These are phyloP conservation scores for Drosophila bunnanda DNA, from an alignment of 2,888 invertebrate species.

Conservation along the genomic window DNA sequence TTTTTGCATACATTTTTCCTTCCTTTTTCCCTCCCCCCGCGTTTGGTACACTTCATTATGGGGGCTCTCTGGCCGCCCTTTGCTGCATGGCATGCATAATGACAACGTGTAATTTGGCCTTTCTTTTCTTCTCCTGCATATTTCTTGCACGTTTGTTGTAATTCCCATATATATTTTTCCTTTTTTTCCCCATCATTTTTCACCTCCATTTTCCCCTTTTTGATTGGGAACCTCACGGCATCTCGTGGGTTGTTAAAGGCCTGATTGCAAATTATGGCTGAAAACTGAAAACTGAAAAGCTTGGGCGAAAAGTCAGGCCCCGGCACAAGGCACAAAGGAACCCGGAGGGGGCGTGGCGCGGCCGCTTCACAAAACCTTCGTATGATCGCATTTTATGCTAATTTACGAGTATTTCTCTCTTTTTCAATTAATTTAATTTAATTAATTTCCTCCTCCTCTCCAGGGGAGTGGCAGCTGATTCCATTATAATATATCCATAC, in stretches of 20 bases:
- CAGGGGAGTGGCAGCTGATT: slow-evolving; percentile 21
- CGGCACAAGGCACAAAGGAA: slow-evolving; percentile 23
- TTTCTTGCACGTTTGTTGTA: slow-evolving; percentile 33
- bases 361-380: slow-evolving; percentile 45
- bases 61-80: slow-evolving; percentile 20
- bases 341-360: slow-evolving; percentile 45
- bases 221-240: slow-evolving; percentile 41
- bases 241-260: slow-evolving; percentile 61
- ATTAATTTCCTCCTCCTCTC: slow-evolving; percentile 50
- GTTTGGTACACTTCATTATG: slow-evolving; percentile 68
- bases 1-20: background rate
- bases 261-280: slow-evolving; percentile 74
- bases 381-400: slow-evolving; percentile 64
- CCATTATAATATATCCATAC: slow-evolving; percentile 12
- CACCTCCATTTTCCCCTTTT: slow-evolving; percentile 20
- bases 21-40: background rate
- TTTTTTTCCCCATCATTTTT: background rate
- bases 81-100: slow-evolving; percentile 58
- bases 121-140: slow-evolving; percentile 59
- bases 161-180: slow-evolving; percentile 1
- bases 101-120: slow-evolving; percentile 75
- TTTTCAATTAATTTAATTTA: too few species aligned
- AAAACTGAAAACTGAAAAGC: slow-evolving; percentile 16
- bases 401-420: slow-evolving; percentile 54
- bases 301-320: slow-evolving; percentile 10